Conservation (phyloP, 1,140 invertebrate genomes). For the Eriosoma lanigerum region DNA sequence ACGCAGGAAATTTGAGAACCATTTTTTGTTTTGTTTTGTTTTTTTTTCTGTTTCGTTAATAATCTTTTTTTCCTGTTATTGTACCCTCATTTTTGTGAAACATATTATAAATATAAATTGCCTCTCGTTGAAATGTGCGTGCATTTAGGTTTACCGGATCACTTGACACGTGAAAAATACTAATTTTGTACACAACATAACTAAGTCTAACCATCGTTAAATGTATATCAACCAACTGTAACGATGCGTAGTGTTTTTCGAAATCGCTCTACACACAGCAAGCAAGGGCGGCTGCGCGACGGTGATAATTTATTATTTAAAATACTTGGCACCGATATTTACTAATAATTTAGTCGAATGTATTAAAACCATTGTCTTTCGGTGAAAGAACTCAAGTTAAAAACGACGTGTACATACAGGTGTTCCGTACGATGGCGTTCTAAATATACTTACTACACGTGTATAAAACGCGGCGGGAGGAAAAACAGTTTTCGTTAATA, state of each 20-base stretch:
- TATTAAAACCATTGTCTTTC: background rate
- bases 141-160: background rate
- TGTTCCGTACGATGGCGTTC: background rate
- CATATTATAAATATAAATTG: background rate
- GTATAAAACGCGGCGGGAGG: too few relatives aligned
- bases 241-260: background rate
- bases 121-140: background rate
- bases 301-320: background rate
- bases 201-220: background rate
- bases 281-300: too few relatives aligned
- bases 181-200: background rate
- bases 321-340: background rate
- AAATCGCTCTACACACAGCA: background rate
- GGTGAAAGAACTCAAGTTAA: background rate
- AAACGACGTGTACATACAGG: background rate
- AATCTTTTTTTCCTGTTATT: background rate
- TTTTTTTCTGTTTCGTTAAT: fast-evolving
- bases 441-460: background rate
- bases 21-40: too few relatives aligned
- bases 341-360: background rate
- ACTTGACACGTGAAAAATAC: background rate
- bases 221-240: background rate
- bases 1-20: background rate
- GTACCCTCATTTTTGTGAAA: background rate
- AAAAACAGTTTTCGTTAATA: too few relatives aligned